phyloP scores from a whole-genome alignment of 2,113 vertebrate species.

The Hypomesus transpacificus region DNA sequence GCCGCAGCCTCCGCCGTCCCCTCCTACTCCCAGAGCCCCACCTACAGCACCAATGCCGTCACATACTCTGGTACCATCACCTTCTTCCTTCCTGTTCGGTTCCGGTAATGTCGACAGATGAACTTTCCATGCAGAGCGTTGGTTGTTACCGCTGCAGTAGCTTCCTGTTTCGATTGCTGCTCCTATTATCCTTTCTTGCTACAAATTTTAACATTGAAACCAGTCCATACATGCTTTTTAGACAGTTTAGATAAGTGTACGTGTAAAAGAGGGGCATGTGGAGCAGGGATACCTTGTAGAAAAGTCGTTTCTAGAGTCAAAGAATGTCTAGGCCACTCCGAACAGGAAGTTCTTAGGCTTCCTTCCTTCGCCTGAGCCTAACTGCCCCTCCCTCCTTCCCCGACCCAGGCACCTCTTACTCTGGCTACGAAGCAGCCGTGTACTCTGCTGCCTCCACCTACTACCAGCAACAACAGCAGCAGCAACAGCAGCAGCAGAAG shows the following conservation, averaged over 20 bases:
- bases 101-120: not conserved
- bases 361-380: not conserved
- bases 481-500: conserved; percentile 85
- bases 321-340: too few species aligned
- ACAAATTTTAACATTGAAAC: too few species aligned
- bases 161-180: too few species aligned
- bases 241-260: too few species aligned
- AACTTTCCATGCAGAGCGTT: not conserved
- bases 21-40: conserved; percentile 94
- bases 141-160: not conserved
- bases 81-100: not conserved
- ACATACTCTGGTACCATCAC: conserved; percentile 80
- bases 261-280: too few species aligned
- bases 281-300: too few species aligned
- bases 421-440: conserved; percentile 96
- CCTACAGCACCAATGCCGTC: conserved; percentile 95
- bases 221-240: too few species aligned
- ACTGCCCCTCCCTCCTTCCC: not conserved
- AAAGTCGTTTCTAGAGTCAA: too few species aligned
- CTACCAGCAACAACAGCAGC: conserved; percentile 94
- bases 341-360: not conserved
- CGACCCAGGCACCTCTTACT: conserved; percentile 88
- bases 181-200: too few species aligned
- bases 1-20: conserved; percentile 90
- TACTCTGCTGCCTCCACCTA: conserved; percentile 97